Conservation (phyloP, 2,888 invertebrate species). For the Drosophila anomelani region DNA sequence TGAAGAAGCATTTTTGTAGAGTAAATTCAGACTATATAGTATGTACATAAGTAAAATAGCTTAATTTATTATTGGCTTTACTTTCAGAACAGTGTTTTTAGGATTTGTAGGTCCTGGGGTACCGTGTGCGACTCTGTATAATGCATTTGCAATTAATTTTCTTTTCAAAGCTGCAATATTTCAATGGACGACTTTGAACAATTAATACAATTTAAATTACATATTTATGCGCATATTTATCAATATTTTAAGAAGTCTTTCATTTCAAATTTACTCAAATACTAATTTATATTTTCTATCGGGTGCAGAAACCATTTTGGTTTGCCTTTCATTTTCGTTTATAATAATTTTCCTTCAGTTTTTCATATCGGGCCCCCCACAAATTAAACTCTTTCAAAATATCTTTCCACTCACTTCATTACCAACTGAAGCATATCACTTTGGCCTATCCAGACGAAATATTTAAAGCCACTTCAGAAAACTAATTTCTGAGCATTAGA, state of each 20-base stretch:
- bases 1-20: background rate
- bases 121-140: background rate
- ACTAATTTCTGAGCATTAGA: constrained; percentile 73
- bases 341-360: background rate
- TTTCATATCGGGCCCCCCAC: constrained; percentile 51
- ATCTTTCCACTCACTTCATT: constrained; percentile 61
- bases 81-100: too few species aligned
- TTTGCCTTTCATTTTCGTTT: constrained; percentile 9
- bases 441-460: constrained; percentile 37
- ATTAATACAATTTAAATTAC: too few species aligned
- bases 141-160: background rate
- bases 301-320: background rate
- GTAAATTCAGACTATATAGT: background rate
- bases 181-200: too few species aligned
- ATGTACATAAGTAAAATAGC: background rate
- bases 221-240: background rate
- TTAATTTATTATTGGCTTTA: background rate
- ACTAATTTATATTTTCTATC: background rate
- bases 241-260: background rate
- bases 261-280: background rate
- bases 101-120: too few species aligned
- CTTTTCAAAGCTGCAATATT: too few species aligned
- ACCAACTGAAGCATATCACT: constrained; percentile 67
- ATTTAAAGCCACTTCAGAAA: constrained; percentile 63
- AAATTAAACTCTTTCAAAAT: constrained; percentile 55